phyloP scores from a whole-genome alignment of 2,113 vertebrate genomes.

The Seriola rivoliana region DNA sequence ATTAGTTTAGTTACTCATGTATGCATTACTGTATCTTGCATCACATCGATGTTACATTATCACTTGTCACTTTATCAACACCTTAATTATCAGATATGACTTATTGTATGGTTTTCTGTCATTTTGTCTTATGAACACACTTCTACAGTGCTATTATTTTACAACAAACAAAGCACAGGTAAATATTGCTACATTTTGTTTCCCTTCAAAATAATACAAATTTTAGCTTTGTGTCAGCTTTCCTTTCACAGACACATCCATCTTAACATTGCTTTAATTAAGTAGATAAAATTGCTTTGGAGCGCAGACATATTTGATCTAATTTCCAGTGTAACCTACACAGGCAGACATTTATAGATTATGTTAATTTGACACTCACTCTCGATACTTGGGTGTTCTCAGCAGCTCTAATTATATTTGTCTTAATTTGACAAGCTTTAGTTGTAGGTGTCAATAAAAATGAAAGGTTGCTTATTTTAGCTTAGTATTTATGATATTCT shows the following conservation, averaged over 20 bases:
- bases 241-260: constrained; percentile 11
- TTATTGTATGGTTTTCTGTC: background rate
- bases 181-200: background rate
- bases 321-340: constrained; percentile 49
- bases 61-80: background rate
- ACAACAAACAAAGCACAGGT: background rate
- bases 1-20: background rate
- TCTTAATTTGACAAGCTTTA: constrained; percentile 29
- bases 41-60: background rate
- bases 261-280: constrained; percentile 60
- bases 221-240: constrained; percentile 5
- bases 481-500: constrained; percentile 4
- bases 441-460: constrained; percentile 33
- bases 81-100: background rate
- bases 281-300: constrained; percentile 71
- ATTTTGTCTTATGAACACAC: background rate
- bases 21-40: background rate
- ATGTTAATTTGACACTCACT: constrained; percentile 48
- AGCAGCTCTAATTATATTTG: constrained; percentile 44
- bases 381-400: constrained; percentile 33
- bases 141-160: background rate
- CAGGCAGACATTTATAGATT: constrained; percentile 60
- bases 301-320: constrained; percentile 73
- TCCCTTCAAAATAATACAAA: background rate
- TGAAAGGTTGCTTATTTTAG: constrained; percentile 14